phyloP scores from a whole-genome alignment of 1,140 invertebrate genomes.

The Pteromalus puparum region DNA sequence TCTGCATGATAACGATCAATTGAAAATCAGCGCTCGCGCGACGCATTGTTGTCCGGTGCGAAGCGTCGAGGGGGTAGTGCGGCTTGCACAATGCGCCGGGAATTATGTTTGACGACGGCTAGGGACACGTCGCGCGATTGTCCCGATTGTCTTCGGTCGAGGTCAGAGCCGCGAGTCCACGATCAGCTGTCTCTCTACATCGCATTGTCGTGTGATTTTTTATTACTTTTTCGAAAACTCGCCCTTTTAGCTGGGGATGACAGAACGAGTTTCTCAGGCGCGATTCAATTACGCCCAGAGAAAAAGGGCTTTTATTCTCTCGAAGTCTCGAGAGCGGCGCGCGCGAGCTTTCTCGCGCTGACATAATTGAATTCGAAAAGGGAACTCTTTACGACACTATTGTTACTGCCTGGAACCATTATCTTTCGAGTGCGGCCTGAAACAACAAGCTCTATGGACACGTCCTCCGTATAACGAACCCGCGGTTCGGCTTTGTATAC shows the following conservation, averaged over 20 bases:
- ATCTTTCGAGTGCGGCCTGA: background rate
- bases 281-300: conserved; percentile 1
- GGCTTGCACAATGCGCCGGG: background rate
- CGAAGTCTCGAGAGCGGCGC: background rate
- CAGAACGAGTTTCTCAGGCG: background rate
- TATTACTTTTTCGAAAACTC: background rate
- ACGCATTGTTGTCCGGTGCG: background rate
- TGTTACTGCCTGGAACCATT: conserved; percentile 5
- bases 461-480: too few species aligned
- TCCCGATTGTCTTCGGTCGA: conserved; percentile 11
- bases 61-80: too few species aligned
- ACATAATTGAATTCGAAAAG: conserved; percentile 37
- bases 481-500: too few species aligned
- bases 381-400: background rate
- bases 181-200: background rate
- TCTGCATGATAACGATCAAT: background rate
- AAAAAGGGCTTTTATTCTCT: conserved; percentile 35
- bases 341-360: background rate
- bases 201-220: background rate
- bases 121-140: conserved; percentile 8
- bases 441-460: background rate
- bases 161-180: too few species aligned
- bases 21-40: background rate
- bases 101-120: background rate
- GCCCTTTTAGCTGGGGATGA: background rate